Evolutionary conservation across 2,888 invertebrate species (phyloP).

Genomic region (Stratiomys singularior): DNA sequence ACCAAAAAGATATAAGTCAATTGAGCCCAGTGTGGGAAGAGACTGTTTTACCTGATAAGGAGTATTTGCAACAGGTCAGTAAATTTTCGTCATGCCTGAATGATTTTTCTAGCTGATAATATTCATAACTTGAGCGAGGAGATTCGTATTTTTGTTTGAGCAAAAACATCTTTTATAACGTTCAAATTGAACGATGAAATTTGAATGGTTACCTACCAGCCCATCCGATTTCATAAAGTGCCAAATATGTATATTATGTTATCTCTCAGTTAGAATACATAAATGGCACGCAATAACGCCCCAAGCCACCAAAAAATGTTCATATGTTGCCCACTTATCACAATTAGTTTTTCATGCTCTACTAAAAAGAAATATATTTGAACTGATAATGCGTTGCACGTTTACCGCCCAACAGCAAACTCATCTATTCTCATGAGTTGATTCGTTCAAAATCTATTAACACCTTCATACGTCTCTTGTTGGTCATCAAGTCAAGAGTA

Average conservation of each 20-base stretch:
- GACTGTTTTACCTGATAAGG: conserved; percentile 86
- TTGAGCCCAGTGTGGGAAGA: conserved; percentile 75
- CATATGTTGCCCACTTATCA: neutral
- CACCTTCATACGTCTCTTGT: neutral
- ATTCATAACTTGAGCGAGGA: too few relatives aligned
- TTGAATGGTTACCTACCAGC: too few relatives aligned
- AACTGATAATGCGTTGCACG: neutral
- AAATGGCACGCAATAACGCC: neutral
- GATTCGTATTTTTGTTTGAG: too few relatives aligned
- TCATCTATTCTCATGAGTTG: neutral
- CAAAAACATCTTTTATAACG: too few relatives aligned
- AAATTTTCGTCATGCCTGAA: too few relatives aligned
- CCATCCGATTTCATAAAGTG: neutral
- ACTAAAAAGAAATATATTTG: neutral
- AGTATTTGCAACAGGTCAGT: conserved; percentile 83
- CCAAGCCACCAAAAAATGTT: neutral
- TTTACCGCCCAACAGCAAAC: neutral
- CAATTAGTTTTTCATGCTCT: conserved; percentile 1
- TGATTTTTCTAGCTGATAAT: too few relatives aligned
- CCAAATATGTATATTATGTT: neutral
- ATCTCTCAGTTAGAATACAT: neutral
- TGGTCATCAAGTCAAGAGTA: too few relatives aligned
- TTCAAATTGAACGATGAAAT: too few relatives aligned
- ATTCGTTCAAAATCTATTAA: neutral
- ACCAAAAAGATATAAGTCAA: conserved; percentile 66